Conservation (phyloP, 2,113 vertebrate species). For the Xerus inauris region DNA sequence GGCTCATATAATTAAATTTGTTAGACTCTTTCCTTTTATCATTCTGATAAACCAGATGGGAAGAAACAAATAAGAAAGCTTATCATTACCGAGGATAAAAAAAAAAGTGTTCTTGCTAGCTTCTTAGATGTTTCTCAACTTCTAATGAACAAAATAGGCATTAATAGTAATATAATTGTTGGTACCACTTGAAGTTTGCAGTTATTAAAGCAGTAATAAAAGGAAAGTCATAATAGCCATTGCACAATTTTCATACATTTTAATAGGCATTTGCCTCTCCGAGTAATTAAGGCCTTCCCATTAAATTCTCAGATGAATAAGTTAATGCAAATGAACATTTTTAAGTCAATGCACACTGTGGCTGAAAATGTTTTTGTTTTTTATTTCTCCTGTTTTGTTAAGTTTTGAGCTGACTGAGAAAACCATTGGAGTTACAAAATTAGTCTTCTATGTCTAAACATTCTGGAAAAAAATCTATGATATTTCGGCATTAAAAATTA, state of each 20-base stretch:
- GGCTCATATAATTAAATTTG: slow-evolving; percentile 42
- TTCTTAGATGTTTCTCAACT: slow-evolving; percentile 69
- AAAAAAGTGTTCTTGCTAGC: slow-evolving; percentile 7
- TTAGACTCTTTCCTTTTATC: slow-evolving; percentile 45
- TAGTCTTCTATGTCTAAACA: neutral
- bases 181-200: slow-evolving; percentile 60
- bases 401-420: neutral
- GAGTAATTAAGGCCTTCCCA: neutral
- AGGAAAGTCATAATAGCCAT: slow-evolving; percentile 63
- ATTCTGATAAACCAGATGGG: slow-evolving; percentile 24
- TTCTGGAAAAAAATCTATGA: neutral
- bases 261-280: slow-evolving; percentile 10
- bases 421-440: neutral
- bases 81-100: slow-evolving; percentile 54
- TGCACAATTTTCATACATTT: slow-evolving; percentile 45
- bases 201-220: slow-evolving; percentile 75
- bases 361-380: slow-evolving; percentile 61
- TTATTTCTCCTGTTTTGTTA: neutral
- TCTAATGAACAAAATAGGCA: slow-evolving; percentile 67
- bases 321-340: neutral
- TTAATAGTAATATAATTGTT: slow-evolving; percentile 73
- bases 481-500: slow-evolving; percentile 22
- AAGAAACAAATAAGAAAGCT: slow-evolving; percentile 63
- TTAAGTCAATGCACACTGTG: slow-evolving; percentile 47
- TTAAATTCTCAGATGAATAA: slow-evolving; percentile 16